Conservation (phyloP, 1,140 invertebrate genomes). For the Brachionus rotundiformis region DNA sequence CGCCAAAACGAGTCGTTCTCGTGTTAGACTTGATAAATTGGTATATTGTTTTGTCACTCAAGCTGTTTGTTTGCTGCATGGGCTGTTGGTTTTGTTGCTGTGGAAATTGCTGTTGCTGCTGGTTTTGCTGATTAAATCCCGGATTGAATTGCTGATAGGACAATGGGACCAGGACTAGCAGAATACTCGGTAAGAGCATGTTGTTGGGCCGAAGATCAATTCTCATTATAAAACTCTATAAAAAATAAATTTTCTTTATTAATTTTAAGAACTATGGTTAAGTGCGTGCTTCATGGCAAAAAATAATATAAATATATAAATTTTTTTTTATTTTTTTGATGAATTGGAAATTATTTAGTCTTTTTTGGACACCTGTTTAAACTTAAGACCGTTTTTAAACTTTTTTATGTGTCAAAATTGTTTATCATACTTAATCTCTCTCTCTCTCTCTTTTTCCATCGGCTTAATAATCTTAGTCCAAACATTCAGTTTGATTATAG, state of each 20-base stretch:
- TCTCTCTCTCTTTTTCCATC: too few relatives aligned
- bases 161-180: background rate
- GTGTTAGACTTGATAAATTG: constrained; percentile 22
- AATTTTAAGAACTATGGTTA: background rate
- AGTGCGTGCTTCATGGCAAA: background rate
- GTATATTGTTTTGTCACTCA: background rate
- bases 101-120: background rate
- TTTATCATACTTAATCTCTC: background rate
- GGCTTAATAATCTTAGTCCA: background rate
- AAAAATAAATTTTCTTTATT: background rate
- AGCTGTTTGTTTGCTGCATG: background rate
- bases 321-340: background rate
- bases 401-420: background rate
- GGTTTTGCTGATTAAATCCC: background rate
- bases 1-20: background rate
- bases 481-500: background rate
- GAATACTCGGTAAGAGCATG: background rate
- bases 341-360: background rate
- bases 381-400: background rate
- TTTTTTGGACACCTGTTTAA: background rate
- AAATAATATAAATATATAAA: background rate
- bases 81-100: background rate
- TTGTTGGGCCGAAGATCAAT: background rate
- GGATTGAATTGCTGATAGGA: background rate
- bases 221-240: background rate